These are phyloP conservation scores for Epiblema foenella DNA, from an alignment of 2,888 invertebrate species.

Conservation along the genomic window DNA sequence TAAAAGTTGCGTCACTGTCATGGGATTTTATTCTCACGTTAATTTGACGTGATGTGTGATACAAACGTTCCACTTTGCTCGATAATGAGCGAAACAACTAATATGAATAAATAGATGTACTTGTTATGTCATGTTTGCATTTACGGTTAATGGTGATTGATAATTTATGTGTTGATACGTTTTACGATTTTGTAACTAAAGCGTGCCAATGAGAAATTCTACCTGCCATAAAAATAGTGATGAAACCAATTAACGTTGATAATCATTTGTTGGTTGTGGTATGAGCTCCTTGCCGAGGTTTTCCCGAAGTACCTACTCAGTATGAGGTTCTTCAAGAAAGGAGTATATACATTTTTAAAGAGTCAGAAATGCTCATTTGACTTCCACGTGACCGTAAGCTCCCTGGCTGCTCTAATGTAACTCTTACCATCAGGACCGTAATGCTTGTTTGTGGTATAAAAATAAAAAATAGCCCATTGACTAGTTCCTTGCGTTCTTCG, in stretches of 20 bases:
- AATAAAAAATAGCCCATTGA: neutral
- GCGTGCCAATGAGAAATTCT: constrained; percentile 16
- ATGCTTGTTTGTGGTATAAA: neutral
- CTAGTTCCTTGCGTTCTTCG: neutral
- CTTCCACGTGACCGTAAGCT: too few species aligned
- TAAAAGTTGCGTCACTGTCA: constrained; percentile 31
- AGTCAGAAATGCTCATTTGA: too few species aligned
- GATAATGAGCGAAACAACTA: constrained; percentile 31
- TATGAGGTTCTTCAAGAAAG: too few species aligned
- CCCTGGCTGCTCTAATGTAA: too few species aligned
- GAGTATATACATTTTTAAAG: too few species aligned
- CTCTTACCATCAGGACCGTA: too few species aligned
- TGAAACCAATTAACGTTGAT: too few species aligned
- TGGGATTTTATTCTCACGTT: constrained; percentile 34
- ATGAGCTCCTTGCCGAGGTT: too few species aligned
- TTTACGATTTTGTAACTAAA: constrained; percentile 16
- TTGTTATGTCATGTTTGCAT: constrained; percentile 30
- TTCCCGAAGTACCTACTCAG: too few species aligned
- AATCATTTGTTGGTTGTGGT: too few species aligned
- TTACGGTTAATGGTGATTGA: constrained; percentile 6
- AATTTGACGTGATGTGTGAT: constrained; percentile 29
- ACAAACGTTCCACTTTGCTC: constrained; percentile 21
- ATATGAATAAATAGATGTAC: constrained; percentile 20
- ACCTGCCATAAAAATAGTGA: too few species aligned
- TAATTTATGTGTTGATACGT: constrained; percentile 18